phyloP scores from a whole-genome alignment of 2,888 invertebrate genomes.

The Phengaris arion region DNA sequence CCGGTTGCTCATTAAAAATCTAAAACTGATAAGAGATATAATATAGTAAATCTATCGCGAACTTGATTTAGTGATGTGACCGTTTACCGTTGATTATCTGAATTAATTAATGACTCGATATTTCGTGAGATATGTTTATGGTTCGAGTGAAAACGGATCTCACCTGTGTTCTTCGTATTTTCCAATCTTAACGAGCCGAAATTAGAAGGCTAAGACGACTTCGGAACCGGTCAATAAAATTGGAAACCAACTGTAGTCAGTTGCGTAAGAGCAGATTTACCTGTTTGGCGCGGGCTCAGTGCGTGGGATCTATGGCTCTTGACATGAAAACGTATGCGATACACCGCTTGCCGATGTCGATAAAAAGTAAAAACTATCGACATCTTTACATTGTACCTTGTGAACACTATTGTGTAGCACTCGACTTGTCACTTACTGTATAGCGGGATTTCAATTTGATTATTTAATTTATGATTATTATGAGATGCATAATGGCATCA shows the following conservation, averaged over 20 bases:
- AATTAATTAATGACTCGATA: constrained; percentile 42
- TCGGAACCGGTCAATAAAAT: constrained; percentile 79
- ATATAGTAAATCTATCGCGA: constrained; percentile 19
- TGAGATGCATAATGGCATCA: neutral
- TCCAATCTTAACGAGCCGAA: constrained; percentile 78
- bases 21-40: constrained; percentile 23
- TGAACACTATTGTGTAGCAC: constrained; percentile 3
- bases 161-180: constrained; percentile 62
- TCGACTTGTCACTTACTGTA: neutral
- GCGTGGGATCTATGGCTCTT: constrained; percentile 68
- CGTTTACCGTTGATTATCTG: constrained; percentile 38
- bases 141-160: constrained; percentile 45
- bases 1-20: constrained; percentile 5
- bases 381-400: neutral
- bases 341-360: constrained; percentile 28
- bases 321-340: constrained; percentile 38
- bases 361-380: constrained; percentile 22
- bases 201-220: constrained; percentile 78
- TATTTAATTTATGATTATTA: neutral
- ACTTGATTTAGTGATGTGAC: constrained; percentile 31
- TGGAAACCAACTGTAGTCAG: constrained; percentile 77
- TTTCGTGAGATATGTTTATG: constrained; percentile 43
- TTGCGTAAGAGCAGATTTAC: constrained; percentile 74
- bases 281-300: constrained; percentile 63
- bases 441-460: neutral